A percentile compares a stretch with the other conserved stretches of the same genome.
Conservation (phyloP, 1,140 invertebrate genomes). For the Lerema accius region DNA sequence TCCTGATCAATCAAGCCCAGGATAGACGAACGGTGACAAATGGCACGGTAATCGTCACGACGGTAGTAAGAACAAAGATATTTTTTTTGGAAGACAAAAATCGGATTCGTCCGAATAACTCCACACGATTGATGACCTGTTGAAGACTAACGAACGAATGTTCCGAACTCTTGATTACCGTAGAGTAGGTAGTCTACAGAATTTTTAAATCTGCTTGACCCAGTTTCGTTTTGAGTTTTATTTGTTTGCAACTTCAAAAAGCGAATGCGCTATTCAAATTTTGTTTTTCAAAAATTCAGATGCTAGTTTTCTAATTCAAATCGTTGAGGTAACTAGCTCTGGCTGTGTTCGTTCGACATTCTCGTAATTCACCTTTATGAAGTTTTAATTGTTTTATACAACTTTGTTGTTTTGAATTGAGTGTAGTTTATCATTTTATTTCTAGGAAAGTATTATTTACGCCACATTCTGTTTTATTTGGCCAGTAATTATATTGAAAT, state of each 20-base stretch:
- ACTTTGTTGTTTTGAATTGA: no score
- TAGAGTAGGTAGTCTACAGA: slow-evolving; percentile 37
- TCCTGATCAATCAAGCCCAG: slow-evolving; percentile 61
- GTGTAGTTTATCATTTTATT: no score
- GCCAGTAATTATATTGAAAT: no score
- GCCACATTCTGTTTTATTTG: no score
- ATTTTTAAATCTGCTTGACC: slow-evolving; percentile 30
- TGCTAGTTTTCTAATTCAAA: not conserved
- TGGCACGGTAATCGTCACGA: slow-evolving; percentile 66
- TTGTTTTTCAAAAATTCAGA: not conserved
- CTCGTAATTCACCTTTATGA: slow-evolving; percentile 4
- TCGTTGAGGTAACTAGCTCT: not conserved
- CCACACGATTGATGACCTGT: slow-evolving; percentile 64
- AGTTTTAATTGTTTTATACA: no score
- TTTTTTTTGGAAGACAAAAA: slow-evolving; percentile 53
- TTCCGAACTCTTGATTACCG: slow-evolving; percentile 49
- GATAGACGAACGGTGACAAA: slow-evolving; percentile 63
- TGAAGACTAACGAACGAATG: slow-evolving; percentile 59
- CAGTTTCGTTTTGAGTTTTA: slow-evolving; percentile 18
- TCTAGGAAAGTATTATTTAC: no score
- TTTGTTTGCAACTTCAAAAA: slow-evolving; percentile 17
- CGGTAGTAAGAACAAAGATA: slow-evolving; percentile 49
- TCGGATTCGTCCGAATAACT: slow-evolving; percentile 52
- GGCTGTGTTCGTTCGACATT: not conserved
- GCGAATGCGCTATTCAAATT: slow-evolving; percentile 6